Conservation (phyloP, 1,140 invertebrate species). For the Lerema accius region DNA sequence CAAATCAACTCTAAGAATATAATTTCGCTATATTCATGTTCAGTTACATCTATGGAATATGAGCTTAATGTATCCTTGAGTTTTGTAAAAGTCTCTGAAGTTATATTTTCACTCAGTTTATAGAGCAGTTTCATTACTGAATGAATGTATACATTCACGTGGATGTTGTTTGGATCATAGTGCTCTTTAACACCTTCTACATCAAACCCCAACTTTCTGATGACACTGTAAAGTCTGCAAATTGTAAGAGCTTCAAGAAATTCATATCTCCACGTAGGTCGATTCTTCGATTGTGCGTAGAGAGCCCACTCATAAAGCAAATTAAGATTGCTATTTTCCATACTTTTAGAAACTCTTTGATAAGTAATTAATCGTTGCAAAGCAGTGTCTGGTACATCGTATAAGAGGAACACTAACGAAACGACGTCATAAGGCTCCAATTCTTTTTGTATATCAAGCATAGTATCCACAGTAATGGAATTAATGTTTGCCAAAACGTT, state of each 20-base stretch:
- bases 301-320: conserved; percentile 68
- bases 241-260: conserved; percentile 69
- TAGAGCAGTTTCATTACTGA: conserved; percentile 70
- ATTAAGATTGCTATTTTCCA: conserved; percentile 53
- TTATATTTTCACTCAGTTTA: conserved; percentile 66
- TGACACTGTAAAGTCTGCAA: conserved; percentile 60
- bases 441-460: conserved; percentile 68
- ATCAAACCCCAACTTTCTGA: conserved; percentile 68
- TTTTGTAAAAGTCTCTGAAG: conserved; percentile 50
- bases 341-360: conserved; percentile 59
- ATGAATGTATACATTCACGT: conserved; percentile 55
- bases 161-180: conserved; percentile 51
- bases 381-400: conserved; percentile 69
- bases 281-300: conserved; percentile 44
- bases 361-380: conserved; percentile 63
- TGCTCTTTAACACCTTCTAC: conserved; percentile 52
- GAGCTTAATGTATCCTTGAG: conserved; percentile 62
- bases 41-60: conserved; percentile 54
- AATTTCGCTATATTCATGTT: conserved; percentile 67
- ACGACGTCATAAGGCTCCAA: conserved; percentile 62
- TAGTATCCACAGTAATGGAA: conserved; percentile 52
- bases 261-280: conserved; percentile 65
- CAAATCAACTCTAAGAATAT: conserved; percentile 68
- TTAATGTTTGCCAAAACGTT: conserved; percentile 46
- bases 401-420: conserved; percentile 72